Conservation (phyloP, 2,113 vertebrate species). For the Lasiurus cinereus region DNA sequence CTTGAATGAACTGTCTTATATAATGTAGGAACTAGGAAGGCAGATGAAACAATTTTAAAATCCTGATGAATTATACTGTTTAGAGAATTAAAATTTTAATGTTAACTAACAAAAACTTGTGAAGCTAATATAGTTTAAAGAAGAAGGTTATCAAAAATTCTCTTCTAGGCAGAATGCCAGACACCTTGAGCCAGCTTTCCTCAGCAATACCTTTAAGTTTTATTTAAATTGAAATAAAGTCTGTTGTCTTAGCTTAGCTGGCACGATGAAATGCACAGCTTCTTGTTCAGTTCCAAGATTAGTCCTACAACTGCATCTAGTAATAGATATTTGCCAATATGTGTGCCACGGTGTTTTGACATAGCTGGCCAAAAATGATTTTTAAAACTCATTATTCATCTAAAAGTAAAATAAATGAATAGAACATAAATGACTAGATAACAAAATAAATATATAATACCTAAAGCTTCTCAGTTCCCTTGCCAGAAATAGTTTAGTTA, state of each 20-base stretch:
- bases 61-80: conserved; percentile 78
- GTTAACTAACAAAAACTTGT: conserved; percentile 78
- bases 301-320: conserved; percentile 74
- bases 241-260: conserved; percentile 83
- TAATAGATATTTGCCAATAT: conserved; percentile 79
- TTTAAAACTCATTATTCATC: conserved; percentile 73
- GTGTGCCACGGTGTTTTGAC: conserved; percentile 73
- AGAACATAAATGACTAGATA: neutral
- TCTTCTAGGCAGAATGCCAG: conserved; percentile 85
- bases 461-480: neutral
- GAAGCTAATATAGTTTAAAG: conserved; percentile 79
- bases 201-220: conserved; percentile 83
- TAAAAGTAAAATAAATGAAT: conserved; percentile 78
- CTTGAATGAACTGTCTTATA: conserved; percentile 79
- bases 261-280: conserved; percentile 76
- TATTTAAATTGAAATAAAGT: conserved; percentile 89
- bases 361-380: conserved; percentile 72
- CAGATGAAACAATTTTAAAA: conserved; percentile 80
- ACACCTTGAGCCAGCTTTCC: conserved; percentile 80
- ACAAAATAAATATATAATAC: neutral
- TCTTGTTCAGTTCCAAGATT: conserved; percentile 80
- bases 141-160: conserved; percentile 79
- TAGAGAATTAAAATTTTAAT: conserved; percentile 84
- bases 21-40: conserved; percentile 69
- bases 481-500: conserved; percentile 60